Evolutionary conservation across 2,113 vertebrate species (phyloP).

Genomic region (Coreoperca whiteheadi): DNA sequence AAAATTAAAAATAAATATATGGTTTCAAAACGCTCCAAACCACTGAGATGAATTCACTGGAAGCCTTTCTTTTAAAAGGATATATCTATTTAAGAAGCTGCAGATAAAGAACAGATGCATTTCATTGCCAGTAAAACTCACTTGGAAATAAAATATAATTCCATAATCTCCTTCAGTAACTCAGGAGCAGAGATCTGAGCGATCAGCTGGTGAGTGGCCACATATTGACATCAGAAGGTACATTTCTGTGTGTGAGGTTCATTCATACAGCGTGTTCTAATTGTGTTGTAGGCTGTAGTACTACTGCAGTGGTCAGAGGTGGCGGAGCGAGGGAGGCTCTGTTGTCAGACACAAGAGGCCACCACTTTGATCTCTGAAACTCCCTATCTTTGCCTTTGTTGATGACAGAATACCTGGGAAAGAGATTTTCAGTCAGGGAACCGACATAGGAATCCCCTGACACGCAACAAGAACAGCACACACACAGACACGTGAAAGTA

Average conservation of each 20-base stretch:
- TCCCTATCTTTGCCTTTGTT: slow-evolving; percentile 67
- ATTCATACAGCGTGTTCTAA: not conserved
- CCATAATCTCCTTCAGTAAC: slow-evolving; percentile 39
- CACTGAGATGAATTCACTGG: slow-evolving; percentile 29
- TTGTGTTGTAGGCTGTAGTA: not conserved
- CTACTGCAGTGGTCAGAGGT: slow-evolving; percentile 39
- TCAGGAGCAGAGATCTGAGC: not conserved
- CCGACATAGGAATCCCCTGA: slow-evolving; percentile 81
- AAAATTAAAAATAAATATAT: slow-evolving; percentile 37
- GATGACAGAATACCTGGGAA: slow-evolving; percentile 65
- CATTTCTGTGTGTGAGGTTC: not conserved
- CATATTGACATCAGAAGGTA: slow-evolving; percentile 9
- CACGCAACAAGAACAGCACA: slow-evolving; percentile 46
- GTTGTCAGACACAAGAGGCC: slow-evolving; percentile 53
- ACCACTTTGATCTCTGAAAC: slow-evolving; percentile 75
- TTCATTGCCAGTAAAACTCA: slow-evolving; percentile 42
- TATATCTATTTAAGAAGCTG: slow-evolving; percentile 17
- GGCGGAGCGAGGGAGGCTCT: slow-evolving; percentile 43
- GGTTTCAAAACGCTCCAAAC: slow-evolving; percentile 43
- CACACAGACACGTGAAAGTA: slow-evolving; percentile 53
- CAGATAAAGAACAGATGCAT: slow-evolving; percentile 59
- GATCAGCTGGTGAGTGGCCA: not conserved
- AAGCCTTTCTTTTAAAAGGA: slow-evolving; percentile 26
- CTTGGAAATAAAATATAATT: slow-evolving; percentile 45
- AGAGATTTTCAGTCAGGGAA: slow-evolving; percentile 69